Evolutionary conservation across 2,888 invertebrate genomes (phyloP), one percentile per base, ranked within the genome.

Genomic region (Pheosia gnoma): DNA sequence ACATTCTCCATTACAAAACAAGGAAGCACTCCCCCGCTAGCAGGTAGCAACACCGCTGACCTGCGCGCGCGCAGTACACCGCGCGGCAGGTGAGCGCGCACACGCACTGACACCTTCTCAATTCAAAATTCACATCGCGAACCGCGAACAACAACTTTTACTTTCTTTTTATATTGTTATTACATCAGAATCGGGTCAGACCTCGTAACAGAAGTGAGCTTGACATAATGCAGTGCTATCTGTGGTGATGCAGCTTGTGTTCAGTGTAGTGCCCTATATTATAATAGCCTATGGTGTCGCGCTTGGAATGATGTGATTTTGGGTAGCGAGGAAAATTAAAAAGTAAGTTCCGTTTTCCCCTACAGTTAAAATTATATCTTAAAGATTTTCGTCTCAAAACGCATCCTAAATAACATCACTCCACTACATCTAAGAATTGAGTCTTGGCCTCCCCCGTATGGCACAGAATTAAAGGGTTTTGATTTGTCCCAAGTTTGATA

Each of bases 21-120:
- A 57, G 57, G 45, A 66, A 65, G 61, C 65, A 9, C 13, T 41
- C n/a, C 41, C 39, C 25, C 59, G 59, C 61, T 80, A 74, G 80
- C 77, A 79, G 59, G 61, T 80, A 74, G 80, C 77, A 79, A 73
- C 72, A 79, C 79, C 73, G 51, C 7, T 7, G 43, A 43, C 13
- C 41, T 37, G 60, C 67, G 70, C 73, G 62, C 70, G 77, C 80
- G 79, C 88, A 90, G 89, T 90, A 71, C 65, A 68, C 80, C 79
- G 82, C 82, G 83, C 78, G 84, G 71, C 89, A 89, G 90, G 90
- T 90, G 85, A 77, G 78, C 70, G 65, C 61, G 76, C 78, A 85
- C 86, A 87, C 88, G 89, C 77, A 58, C 71, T 69, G 62, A 63
- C 37, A 62, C 70, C 67, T 71, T 75, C 69, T 61, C 72, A 71